Evolutionary conservation across 2,113 vertebrate species (phyloP), one percentile per base, ranked within the genome.

Genomic region (Ailurus styani): DNA sequence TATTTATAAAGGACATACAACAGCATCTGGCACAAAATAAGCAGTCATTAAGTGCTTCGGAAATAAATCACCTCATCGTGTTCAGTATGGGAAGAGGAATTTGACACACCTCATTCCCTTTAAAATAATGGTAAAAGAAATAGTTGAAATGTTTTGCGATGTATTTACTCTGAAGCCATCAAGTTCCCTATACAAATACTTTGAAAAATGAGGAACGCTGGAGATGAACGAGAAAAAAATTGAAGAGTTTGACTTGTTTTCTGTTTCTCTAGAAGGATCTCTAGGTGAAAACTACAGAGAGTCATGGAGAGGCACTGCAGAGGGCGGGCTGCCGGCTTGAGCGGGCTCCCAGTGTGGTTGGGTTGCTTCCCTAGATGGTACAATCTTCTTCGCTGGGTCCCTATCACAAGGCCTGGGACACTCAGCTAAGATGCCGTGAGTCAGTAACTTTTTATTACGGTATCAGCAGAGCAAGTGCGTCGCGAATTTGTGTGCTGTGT

Each of bases 1-100:
- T 81, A 92, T 96, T 96, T 91, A 82, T 55, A 90, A 97, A 95
- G 62, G 34, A 72, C 57, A 93, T 88, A 91, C n/a, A 86, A 86
- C 3, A n/a, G 1, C 83, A 52, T 47, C 52, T 91, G 47, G 37
- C 25, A 77, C 70, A 96, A 79, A 54, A 47, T 82, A 57, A 90
- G 54, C 57, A 85, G 54, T 75, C 34, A 82, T 87, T 75, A 95
- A 95, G 21, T 50, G 50, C 60, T 54, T 87, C 81, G 90, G 85
- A 92, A 87, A 95, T 79, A 82, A 96, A 94, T 95, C 34, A 42
- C 75, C 34, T 70, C 62, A 66, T 66, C 79, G 87, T 79, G 11
- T 78, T 93, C 85, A 84, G 21, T 87, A 87, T 25, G 40, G 68
- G 90, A 86, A 95, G 4, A 64, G 20, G 55, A 82, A 85, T 86